These are phyloP conservation scores for Folsomia candida DNA, from an alignment of 2,888 invertebrate genomes.

Conservation along the genomic window DNA sequence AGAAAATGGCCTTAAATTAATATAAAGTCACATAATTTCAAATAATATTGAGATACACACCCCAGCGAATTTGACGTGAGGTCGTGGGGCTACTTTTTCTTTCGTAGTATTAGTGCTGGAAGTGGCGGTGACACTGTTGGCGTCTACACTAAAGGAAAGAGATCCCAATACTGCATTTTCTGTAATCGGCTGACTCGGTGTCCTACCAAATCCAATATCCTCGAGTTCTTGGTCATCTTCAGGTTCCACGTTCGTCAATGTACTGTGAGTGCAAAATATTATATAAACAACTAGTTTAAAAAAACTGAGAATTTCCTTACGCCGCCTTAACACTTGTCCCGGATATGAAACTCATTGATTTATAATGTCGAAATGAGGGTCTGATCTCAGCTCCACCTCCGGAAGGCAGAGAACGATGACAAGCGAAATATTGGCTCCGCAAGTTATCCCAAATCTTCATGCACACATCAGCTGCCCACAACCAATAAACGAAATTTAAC, in stretches of 20 bases:
- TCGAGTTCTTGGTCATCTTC: too few relatives aligned
- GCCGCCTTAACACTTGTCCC: background rate
- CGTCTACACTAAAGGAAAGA: background rate
- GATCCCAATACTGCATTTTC: background rate
- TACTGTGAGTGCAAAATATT: background rate
- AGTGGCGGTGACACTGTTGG: background rate
- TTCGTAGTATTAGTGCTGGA: background rate
- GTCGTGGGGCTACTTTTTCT: background rate
- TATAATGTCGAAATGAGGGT: background rate
- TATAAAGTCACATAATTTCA: background rate
- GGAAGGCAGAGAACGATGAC: background rate
- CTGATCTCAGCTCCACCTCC: background rate
- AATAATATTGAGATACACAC: too few relatives aligned
- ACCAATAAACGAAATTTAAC: background rate
- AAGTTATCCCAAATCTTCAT: background rate
- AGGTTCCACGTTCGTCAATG: background rate
- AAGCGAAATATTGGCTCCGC: background rate
- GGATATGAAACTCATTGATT: background rate
- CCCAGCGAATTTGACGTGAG: background rate
- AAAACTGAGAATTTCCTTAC: background rate
- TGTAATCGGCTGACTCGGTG: too few relatives aligned
- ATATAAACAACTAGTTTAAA: background rate
- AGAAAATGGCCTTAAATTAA: background rate
- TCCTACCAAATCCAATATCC: too few relatives aligned
- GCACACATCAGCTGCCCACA: background rate